phyloP scores from a whole-genome alignment of 2,888 invertebrate genomes.

The Machimus atricapillus region DNA sequence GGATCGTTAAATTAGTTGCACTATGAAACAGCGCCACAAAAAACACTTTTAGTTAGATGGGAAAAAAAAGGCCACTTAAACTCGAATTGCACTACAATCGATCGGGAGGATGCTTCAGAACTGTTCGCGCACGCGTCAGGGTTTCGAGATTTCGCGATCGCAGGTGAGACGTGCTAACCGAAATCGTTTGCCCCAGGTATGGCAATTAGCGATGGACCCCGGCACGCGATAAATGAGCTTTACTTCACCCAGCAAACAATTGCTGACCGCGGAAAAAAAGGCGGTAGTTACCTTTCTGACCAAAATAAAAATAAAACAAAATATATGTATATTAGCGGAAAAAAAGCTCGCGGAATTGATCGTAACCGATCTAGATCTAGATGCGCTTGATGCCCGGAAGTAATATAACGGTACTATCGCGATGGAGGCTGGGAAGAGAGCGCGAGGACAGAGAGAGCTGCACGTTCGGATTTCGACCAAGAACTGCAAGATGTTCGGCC shows the following conservation, averaged over 20 bases:
- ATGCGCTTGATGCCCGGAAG: background rate
- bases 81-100: slow-evolving; percentile 1
- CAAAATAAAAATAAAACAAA: background rate
- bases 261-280: background rate
- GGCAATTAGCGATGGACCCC: background rate
- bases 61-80: background rate
- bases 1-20: background rate
- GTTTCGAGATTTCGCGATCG: background rate
- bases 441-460: background rate
- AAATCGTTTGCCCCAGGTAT: slow-evolving; percentile 5
- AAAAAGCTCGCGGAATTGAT: background rate
- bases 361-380: background rate
- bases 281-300: background rate
- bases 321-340: background rate
- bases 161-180: background rate
- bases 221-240: background rate
- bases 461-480: background rate
- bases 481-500: background rate
- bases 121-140: background rate
- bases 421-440: background rate
- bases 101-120: background rate
- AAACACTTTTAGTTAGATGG: background rate
- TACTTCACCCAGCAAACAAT: background rate
- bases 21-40: background rate
- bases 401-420: background rate